Percentiles rank a stretch among this genome's conserved stretches.
Evolutionary conservation across 53 echinoderm and acorn worm genomes (phyloP).

Genomic region (Zoroaster sp.): DNA sequence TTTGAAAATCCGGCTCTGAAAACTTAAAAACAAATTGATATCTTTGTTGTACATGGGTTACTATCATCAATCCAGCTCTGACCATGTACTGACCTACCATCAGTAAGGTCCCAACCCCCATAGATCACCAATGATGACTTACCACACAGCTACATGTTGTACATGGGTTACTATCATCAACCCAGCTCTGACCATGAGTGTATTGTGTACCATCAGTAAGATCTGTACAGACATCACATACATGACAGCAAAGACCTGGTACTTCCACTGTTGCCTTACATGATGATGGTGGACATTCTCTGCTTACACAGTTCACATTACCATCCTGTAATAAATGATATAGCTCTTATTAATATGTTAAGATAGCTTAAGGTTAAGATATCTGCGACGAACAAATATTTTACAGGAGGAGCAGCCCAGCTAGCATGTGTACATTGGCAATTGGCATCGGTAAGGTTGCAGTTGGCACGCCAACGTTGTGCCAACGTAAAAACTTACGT

Average conservation of each 20-base stretch:
- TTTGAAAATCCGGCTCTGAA: too few species aligned
- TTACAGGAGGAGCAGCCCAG: too few species aligned
- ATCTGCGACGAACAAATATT: too few species aligned
- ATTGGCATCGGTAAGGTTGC: too few species aligned
- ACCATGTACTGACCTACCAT: conserved; percentile 67
- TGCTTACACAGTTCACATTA: conserved; percentile 62
- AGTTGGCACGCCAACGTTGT: too few species aligned
- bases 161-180: conserved; percentile 66
- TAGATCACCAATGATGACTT: conserved; percentile 61
- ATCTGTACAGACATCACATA: conserved; percentile 72
- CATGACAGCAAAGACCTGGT: conserved; percentile 73
- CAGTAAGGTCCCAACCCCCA: conserved; percentile 45
- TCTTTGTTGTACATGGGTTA: conserved; percentile 76
- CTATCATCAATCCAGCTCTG: conserved; percentile 70
- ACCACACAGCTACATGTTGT: conserved; percentile 77
- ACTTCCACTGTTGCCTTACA: conserved; percentile 56
- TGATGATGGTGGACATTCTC: conserved; percentile 57
- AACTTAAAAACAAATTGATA: too few species aligned
- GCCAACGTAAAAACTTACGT: too few species aligned
- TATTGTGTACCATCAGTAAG: conserved; percentile 52
- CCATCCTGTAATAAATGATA: conserved; percentile 53
- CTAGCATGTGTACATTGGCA: too few species aligned
- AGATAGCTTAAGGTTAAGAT: background rate
- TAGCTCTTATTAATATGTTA: background rate
- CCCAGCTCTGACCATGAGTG: conserved; percentile 82